These are phyloP conservation scores for Dicycla oo DNA, from an alignment of 2,888 invertebrate species.

Conservation along the genomic window DNA sequence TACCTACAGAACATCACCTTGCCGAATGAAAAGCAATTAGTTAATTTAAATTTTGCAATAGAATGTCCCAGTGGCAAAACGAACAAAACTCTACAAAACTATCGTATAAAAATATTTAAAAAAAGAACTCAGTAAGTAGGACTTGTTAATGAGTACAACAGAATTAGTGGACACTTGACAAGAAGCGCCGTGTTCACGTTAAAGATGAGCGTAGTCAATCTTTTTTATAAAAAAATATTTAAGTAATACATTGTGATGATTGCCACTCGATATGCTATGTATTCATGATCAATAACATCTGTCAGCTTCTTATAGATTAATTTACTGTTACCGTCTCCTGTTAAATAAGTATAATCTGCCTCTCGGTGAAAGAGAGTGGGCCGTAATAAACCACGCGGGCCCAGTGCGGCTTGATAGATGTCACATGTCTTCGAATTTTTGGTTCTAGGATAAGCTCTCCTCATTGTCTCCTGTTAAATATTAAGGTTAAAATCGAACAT, in stretches of 20 bases:
- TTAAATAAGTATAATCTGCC: too few species aligned
- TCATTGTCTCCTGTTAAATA: not conserved
- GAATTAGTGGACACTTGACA: not conserved
- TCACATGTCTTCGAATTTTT: too few species aligned
- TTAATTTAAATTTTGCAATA: not conserved
- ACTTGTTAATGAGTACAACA: not conserved
- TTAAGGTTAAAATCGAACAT: not conserved
- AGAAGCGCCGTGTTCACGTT: not conserved
- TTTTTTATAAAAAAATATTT: not conserved
- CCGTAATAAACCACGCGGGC: too few species aligned
- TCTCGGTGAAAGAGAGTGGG: too few species aligned
- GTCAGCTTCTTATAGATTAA: not conserved
- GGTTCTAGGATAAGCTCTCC: too few species aligned
- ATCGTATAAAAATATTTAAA: not conserved
- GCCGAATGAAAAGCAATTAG: not conserved
- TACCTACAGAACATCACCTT: not conserved
- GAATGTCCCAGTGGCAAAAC: not conserved
- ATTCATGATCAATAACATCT: not conserved
- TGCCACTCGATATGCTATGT: not conserved
- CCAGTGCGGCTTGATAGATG: too few species aligned
- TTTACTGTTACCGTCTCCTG: not conserved
- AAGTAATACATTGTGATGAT: not conserved
- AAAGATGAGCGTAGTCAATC: too few species aligned
- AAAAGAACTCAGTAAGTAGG: not conserved
- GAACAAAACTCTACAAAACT: not conserved